These are phyloP conservation scores for Actias luna DNA, from an alignment of 2,888 invertebrate species.

Conservation along the genomic window DNA sequence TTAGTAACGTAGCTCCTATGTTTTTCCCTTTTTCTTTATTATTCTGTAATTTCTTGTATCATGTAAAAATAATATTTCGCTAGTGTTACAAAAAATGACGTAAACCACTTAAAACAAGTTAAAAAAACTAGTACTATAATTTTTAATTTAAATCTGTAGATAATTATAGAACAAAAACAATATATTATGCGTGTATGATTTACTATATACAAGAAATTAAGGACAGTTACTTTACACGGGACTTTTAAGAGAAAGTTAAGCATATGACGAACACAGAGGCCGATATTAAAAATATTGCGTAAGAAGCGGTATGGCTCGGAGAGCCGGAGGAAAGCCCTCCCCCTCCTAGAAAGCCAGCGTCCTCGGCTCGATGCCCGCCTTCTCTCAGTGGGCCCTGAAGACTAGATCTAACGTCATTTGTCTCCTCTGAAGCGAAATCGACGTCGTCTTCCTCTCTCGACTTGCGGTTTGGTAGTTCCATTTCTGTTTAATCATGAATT, in stretches of 20 bases:
- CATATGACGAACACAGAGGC: conserved; percentile 57
- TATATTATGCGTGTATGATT: not conserved
- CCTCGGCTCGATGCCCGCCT: conserved; percentile 76
- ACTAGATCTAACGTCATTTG: conserved; percentile 82
- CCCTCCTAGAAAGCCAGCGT: conserved; percentile 69
- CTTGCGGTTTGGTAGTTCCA: conserved; percentile 83
- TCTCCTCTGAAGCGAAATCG: conserved; percentile 63
- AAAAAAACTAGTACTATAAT: not conserved
- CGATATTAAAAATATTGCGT: conserved; percentile 64
- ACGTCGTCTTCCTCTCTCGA: conserved; percentile 72
- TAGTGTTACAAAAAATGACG: too few species aligned
- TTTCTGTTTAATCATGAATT: conserved; percentile 66
- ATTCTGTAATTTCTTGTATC: not conserved
- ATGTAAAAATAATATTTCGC: too few species aligned
- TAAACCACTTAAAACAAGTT: not conserved
- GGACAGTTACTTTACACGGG: conserved; percentile 44
- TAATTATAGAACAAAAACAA: not conserved
- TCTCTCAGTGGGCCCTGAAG: conserved; percentile 85
- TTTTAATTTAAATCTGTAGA: not conserved
- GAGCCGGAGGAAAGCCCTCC: conserved; percentile 50
- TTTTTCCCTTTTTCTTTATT: not conserved
- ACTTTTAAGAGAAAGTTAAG: conserved; percentile 62
- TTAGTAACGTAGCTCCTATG: not conserved
- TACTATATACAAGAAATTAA: not conserved
- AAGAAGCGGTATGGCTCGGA: conserved; percentile 42